Evolutionary conservation across 2,113 vertebrate species (phyloP), one percentile per base, ranked within the genome.

Genomic region (Pogonocichla stellata): DNA sequence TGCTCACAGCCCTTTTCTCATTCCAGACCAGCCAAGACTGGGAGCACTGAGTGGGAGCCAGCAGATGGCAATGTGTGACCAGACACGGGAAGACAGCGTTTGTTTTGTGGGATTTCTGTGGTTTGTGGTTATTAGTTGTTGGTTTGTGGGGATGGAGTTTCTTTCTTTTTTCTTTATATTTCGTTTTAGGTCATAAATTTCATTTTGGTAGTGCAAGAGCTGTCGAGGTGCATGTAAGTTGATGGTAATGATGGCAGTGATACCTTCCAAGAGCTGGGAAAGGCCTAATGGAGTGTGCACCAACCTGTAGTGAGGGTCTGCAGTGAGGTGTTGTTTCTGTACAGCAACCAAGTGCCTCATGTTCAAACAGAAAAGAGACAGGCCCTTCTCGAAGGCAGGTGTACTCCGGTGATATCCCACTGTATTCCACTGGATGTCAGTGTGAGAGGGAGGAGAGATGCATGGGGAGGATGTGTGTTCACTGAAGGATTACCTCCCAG

Each of bases 41-140:
- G 13, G 38, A 88, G 43, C 31, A 3, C 26, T 5, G 45, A 66
- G 4, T 4, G 3, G 61, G 18, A 53, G 78, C 85, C 96, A 19
- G 78, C 64, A 96, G 96, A 57, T 92, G 96, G 96, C 96, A 93
- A 17, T 94, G 81, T 95, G 43, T 50, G 73, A 94, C 81, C 80
- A 18, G 69, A 19, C 56, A 81, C 20, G 6, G 38, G 67, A 24
- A 74, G 8, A 2, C 26, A 7, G 6, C 4, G 0, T 23, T 53
- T 4, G 0, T 24, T 66, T 19, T 0, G 24, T 19, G 14, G 6
- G 0, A 34, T 14, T 67, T 14, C 54, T 77, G 10, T 29, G 28
- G 31, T 50, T 25, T 17, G 10, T 57, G 29, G 9, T 2, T 12
- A 10, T 31, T 42, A 24, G 19, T 31, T 19, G 12, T 8, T 25